Evolutionary conservation across 2,113 vertebrate species (phyloP), one percentile per base, ranked within the genome.

Genomic region (Pomatorhinus ruficollis): DNA sequence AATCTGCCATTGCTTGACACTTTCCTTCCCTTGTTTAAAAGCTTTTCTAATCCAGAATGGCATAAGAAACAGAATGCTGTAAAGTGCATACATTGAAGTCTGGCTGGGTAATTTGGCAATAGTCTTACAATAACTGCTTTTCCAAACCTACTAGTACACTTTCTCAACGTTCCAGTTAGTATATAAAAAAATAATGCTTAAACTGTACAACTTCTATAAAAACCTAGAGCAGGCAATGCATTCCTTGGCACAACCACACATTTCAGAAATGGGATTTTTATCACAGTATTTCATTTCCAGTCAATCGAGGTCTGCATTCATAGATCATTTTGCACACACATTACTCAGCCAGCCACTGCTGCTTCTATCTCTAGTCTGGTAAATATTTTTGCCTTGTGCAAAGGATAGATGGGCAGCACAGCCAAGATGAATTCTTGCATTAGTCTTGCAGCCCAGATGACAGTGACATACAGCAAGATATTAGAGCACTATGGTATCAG

Each of bases 201-300:
- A 94, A 93, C 76, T 45, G 53, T 64, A 78, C 45, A 93, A 78
- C 44, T 90, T 77, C 35, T 53, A 12, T 60, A 93, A 93, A 96
- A 87, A 24, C 66, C 42, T 25, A 45, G 42, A 93, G 66, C 59
- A 77, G 82, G 66, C 68, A 93, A 60, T 40, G 56, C 52, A 35
- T 57, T 95, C 63, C 28, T 77, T 75, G 80, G 61, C 64, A 84
- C 37, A 71, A 94, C 53, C 21, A 2, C 44, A 71, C 53, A 57
- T 78, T 96, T 90, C 30, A 87, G 66, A 97, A 95, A 92, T 94
- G 76, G 88, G 90, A 92, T 93, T 96, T 96, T 96, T 94, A 96
- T 96, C 95, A 96, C 66, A 90, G 52, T 82, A 86, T 89, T 95
- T 94, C 72, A 93, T 92, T 94, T 92, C 90, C 86, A 93, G 93